Conservation (phyloP, 2,113 vertebrate genomes). For the Phyllostomus hastatus region DNA sequence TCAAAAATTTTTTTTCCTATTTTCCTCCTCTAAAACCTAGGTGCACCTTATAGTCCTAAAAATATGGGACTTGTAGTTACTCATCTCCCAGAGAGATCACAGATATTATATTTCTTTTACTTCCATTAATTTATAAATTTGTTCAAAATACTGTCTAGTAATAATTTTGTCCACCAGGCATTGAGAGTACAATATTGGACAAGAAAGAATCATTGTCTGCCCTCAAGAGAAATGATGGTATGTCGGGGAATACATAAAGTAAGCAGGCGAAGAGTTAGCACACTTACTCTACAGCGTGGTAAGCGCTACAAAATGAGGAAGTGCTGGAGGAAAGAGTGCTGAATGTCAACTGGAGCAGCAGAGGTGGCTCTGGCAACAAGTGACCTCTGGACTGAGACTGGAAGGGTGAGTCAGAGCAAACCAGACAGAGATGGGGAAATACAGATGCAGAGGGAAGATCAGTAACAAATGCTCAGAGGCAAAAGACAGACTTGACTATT, state of each 20-base stretch:
- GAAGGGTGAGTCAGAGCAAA: constrained; percentile 7
- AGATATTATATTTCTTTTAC: background rate
- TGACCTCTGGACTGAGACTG: background rate
- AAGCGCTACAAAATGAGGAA: background rate
- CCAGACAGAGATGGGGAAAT: background rate
- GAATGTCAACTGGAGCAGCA: no score
- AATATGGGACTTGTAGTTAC: background rate
- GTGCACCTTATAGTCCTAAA: no score
- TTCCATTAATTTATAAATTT: background rate
- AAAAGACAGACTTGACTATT: background rate
- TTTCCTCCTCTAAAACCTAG: no score
- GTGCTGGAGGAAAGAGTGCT: background rate
- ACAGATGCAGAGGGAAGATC: background rate
- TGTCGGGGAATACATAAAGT: background rate
- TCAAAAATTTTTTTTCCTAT: no score
- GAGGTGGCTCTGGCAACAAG: background rate
- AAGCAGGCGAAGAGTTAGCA: no score
- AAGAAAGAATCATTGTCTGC: background rate
- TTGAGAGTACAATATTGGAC: background rate
- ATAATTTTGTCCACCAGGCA: background rate
- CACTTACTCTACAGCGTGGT: background rate
- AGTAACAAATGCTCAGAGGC: background rate
- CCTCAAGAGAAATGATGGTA: background rate
- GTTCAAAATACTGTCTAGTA: background rate
- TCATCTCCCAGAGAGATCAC: background rate